Percentiles rank a stretch among this genome's conserved stretches.
These are phyloP conservation scores for Myopa tessellatipennis DNA, from an alignment of 2,888 invertebrate genomes.

Conservation along the genomic window DNA sequence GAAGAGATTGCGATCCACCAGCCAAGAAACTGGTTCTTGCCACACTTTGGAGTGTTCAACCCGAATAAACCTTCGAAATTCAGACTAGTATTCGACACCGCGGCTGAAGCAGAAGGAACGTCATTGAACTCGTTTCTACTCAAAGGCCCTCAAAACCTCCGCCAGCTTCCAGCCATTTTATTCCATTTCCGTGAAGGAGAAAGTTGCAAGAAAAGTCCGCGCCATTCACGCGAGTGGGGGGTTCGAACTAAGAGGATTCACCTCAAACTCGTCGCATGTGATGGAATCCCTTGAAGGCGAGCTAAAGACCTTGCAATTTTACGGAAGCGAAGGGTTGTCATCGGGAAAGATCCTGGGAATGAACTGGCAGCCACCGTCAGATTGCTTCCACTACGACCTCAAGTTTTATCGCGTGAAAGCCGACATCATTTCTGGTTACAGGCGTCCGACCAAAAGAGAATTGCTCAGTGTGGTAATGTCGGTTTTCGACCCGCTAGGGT, in stretches of 20 bases:
- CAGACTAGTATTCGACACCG: conserved; percentile 41
- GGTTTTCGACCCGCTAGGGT: too few species aligned
- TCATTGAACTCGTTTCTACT: conserved; percentile 12
- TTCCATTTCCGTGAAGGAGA: too few species aligned
- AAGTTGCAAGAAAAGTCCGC: not conserved
- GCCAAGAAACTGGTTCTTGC: too few species aligned
- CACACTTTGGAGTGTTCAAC: conserved; percentile 6
- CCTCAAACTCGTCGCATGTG: not conserved
- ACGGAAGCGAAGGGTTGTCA: not conserved
- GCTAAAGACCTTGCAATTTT: not conserved
- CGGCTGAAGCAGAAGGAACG: conserved; percentile 12
- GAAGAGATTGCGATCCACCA: too few species aligned
- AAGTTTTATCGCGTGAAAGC: conserved; percentile 36
- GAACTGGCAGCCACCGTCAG: conserved; percentile 22
- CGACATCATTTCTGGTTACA: conserved; percentile 1
- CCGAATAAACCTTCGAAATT: conserved; percentile 30
- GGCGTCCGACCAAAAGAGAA: too few species aligned
- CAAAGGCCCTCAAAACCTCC: not conserved
- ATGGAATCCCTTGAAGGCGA: not conserved
- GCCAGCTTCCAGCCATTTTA: not conserved
- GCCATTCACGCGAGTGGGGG: not conserved
- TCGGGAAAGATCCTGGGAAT: conserved; percentile 37
- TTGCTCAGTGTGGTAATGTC: too few species aligned
- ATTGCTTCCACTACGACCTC: conserved; percentile 35
- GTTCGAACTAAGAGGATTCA: conserved; percentile 8